Conservation (phyloP, 2,888 invertebrate genomes). For the Endomychus coccineus region DNA sequence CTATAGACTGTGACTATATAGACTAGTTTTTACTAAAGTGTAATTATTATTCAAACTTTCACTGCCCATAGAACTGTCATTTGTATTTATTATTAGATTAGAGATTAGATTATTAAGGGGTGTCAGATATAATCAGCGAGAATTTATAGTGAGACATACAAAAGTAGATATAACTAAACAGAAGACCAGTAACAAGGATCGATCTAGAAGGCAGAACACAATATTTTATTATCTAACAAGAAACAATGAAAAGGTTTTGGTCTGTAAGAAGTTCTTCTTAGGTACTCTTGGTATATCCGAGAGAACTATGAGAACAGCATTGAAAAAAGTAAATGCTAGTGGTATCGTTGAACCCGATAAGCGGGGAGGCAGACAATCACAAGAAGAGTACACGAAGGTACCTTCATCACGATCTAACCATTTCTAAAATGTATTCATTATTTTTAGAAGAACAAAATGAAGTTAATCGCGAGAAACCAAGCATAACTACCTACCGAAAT, state of each 20-base stretch:
- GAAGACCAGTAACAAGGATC: constrained; percentile 13
- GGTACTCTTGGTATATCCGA: constrained; percentile 14
- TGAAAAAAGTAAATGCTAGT: constrained; percentile 10
- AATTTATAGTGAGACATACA: constrained; percentile 14
- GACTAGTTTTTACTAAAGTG: no score
- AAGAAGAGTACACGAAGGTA: no score
- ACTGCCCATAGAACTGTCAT: no score
- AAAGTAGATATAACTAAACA: constrained; percentile 7
- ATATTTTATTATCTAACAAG: constrained; percentile 12
- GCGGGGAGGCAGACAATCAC: constrained; percentile 8
- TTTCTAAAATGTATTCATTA: no score
- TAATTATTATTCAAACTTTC: no score
- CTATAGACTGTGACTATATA: no score
- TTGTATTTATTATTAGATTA: no score
- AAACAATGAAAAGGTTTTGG: constrained; percentile 2
- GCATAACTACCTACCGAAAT: constrained; percentile 3
- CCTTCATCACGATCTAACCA: no score
- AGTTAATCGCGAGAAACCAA: constrained; percentile 3
- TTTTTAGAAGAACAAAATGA: constrained; percentile 4
- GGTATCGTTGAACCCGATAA: constrained; percentile 9
- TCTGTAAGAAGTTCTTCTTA: constrained; percentile 15
- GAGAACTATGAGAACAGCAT: constrained; percentile 8
- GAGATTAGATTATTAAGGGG: no score
- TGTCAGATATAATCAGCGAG: no score
- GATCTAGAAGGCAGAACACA: constrained; percentile 12